Conservation (phyloP, 1,140 invertebrate species). For the Amyelois transitella region DNA sequence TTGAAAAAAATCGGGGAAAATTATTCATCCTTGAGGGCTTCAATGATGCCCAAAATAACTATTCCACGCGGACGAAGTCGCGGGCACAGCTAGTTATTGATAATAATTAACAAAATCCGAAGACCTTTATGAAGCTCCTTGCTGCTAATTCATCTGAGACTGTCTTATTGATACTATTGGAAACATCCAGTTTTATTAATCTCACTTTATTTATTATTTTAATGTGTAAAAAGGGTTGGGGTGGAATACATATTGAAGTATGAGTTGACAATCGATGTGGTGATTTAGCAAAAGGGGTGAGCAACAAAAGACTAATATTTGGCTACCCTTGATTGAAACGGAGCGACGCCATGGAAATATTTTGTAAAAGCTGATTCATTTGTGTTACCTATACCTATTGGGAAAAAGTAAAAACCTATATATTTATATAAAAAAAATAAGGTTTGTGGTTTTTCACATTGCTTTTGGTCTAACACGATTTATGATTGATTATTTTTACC, state of each 20-base stretch:
- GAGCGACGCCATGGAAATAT: background rate
- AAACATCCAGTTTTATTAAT: background rate
- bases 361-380: background rate
- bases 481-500: no score
- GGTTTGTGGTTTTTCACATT: no score
- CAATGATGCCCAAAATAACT: no score
- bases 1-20: no score
- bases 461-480: no score
- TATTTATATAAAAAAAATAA: no score
- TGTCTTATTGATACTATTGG: background rate
- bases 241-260: background rate
- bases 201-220: background rate
- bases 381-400: background rate
- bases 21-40: no score
- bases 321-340: conserved; percentile 17
- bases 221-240: background rate
- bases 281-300: conserved; percentile 23
- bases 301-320: conserved; percentile 20
- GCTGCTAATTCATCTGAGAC: background rate
- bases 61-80: no score
- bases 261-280: conserved; percentile 5
- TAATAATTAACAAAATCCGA: no score
- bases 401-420: background rate
- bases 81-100: no score
- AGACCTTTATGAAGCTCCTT: no score